Base-by-base conservation (phyloP, 1,140 invertebrate species). In the Grapholita molesta region DNA sequence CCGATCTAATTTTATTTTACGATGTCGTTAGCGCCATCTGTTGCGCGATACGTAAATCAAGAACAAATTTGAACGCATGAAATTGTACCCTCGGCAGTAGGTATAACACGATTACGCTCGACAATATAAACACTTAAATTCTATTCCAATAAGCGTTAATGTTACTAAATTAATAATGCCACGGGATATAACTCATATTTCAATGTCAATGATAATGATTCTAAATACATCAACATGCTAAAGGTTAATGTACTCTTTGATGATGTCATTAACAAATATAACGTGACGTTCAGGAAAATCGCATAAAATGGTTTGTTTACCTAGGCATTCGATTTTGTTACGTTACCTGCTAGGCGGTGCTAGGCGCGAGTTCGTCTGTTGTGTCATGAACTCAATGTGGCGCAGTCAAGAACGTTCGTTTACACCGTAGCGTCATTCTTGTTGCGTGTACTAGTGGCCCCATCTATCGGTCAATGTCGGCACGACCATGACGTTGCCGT, bases 371-470 rank as follows among this genome's bases (percentile, higher is more conserved):
- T 83, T 80, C 78, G 80, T 86, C 78, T 85, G 77, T 82, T 75
- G 74, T 80, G 76, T 78, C 79, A 70, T 84, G 87, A 91, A 91
- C 87, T 86, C 85, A 69, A 80, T 23, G 80, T 77, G 8, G 73
- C 77, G 75, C 85, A 88, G 87, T 91, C 87, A 89, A 91, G 89
- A 88, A 89, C 89, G 87, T 91, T 91, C 89, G 82, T 91, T 91
- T 85, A 91, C 66, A 48, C 86, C 87, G 85, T 79, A 69, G 76
- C 80, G 83, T 83, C 85, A 88, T 81, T 82, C 74, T 15, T 48
- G 76, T 74, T 71, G 72, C 78, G 71, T 75, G 79, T 79, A 83
- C 79, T 75, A 80, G 73, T 88, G 80, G 74, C 79, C 77, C 88
- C 88, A 89, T 83, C 89, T 91, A 84, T 85, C 89, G 89, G 86